Base-by-base conservation (phyloP, 2,888 invertebrate genomes). In the Empis livida region DNA sequence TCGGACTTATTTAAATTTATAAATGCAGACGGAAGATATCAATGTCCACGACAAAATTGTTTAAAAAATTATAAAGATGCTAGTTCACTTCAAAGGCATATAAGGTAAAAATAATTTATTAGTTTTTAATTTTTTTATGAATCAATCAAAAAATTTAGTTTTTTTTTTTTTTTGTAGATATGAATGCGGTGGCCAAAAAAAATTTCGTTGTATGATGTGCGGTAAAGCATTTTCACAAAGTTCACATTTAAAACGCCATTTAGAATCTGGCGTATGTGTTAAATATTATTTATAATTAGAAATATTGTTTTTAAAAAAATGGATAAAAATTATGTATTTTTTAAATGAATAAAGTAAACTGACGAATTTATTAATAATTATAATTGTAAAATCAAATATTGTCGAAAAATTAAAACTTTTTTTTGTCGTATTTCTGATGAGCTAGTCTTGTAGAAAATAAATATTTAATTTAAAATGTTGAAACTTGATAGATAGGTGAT, bases 171-270 rank as follows among this genome's bases (percentile, higher is more conserved):
- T 45, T 52, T 16, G 8, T 48, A 80, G 79, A 65, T 81, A 82
- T 65, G 84, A 84, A 68, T 84, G 84, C 66, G 75, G 78, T 50
- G 78, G 77, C 49, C 78, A 75, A 54, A 79, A 79, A 47, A 78
- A 78, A 68, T 84, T 82, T 63, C 69, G 67, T 51, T 84, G 84
- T 67, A 74, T 75, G 55, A 65, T 71, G 54, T 84, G 84, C 63
- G 73, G 71, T 49, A 76, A 76, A 64, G 73, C 71, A 58, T 82
- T 80, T 67, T 80, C 81, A 48, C 80, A 82, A 71, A 81, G 80
- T 68, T 79, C 80, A 63, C 79, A 78, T 49, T 69, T 79, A 59
- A 73, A 72, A 54, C 69, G 74, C 54, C 79, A 79, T 64, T 66
- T 78, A 50, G 66, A 69, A 53, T 69, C 70, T 53, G 69, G 69